Evolutionary conservation across 1,140 invertebrate genomes (phyloP).

Genomic region (Drosophila tropicalis): DNA sequence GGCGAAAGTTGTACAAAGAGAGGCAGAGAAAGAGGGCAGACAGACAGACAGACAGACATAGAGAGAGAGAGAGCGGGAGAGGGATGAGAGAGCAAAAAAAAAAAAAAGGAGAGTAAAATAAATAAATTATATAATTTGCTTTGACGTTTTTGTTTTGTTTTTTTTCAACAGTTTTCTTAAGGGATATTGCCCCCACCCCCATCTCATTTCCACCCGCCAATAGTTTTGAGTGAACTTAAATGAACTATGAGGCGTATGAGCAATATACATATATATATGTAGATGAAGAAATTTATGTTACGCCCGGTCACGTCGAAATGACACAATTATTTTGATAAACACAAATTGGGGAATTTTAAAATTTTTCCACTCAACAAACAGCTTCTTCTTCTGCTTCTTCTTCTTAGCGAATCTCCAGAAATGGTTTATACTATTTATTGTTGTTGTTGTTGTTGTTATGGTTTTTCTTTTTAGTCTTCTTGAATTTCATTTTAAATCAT

Average conservation of each 20-base stretch:
- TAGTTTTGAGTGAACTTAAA: conserved; percentile 39
- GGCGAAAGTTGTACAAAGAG: conserved; percentile 26
- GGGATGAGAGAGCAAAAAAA: conserved; percentile 12
- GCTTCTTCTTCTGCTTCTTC: too few relatives aligned
- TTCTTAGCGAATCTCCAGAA: too few relatives aligned
- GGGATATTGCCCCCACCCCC: neutral
- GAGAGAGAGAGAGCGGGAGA: neutral
- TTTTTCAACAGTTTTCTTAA: conserved; percentile 10
- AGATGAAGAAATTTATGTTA: neutral
- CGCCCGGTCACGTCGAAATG: neutral
- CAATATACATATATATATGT: neutral
- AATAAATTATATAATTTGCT: conserved; percentile 78
- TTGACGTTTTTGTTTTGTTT: conserved; percentile 53
- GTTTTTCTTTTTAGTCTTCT: neutral
- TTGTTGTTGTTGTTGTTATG: too few relatives aligned
- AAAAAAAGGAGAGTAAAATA: conserved; percentile 50
- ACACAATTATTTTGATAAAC: neutral
- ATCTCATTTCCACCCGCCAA: neutral
- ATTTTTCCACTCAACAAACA: neutral
- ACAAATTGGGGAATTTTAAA: neutral
- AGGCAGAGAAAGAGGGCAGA: neutral
- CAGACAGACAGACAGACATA: neutral
- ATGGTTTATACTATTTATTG: too few relatives aligned
- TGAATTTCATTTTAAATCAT: neutral
- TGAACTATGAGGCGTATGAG: conserved; percentile 15